phyloP scores from a whole-genome alignment of 30 jellyfish, hydroid and myxozoan genomes.

The Turritopsis dohrnii region DNA sequence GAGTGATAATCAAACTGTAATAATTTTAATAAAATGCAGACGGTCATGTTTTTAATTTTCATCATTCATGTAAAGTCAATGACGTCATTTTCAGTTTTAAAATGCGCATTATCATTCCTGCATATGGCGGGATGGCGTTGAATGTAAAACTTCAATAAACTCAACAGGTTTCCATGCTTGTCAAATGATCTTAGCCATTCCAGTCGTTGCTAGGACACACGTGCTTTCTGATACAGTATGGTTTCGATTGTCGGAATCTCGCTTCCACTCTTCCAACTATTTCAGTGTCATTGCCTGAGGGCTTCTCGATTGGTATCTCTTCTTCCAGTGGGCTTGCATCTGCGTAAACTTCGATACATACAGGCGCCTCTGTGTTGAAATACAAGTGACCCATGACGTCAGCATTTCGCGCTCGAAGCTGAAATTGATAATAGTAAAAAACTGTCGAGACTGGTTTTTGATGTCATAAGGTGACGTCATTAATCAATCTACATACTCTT shows the following conservation, averaged over 20 bases:
- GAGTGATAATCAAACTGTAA: too few relatives aligned
- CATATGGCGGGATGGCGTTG: not conserved
- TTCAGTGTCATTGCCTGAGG: not conserved
- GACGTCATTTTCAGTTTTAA: not conserved
- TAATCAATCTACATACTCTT: not conserved
- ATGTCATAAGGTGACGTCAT: too few relatives aligned
- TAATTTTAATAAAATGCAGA: not conserved
- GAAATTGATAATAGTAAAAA: too few relatives aligned
- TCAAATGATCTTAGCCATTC: not conserved
- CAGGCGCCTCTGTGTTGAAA: not conserved
- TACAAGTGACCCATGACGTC: not conserved
- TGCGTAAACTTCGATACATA: not conserved
- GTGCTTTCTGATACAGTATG: not conserved
- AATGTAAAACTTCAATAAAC: not conserved
- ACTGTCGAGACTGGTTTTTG: too few relatives aligned
- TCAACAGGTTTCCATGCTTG: not conserved
- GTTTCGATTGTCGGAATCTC: not conserved
- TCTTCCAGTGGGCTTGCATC: not conserved
- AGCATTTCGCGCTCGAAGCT: not conserved
- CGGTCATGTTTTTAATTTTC: not conserved
- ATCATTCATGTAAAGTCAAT: not conserved
- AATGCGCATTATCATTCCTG: not conserved
- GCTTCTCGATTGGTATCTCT: not conserved
- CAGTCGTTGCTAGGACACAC: too few relatives aligned
- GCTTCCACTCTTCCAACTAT: not conserved